phyloP scores from a whole-genome alignment of 2,797 vertebrate genomes.

The Brachyalestes nurse region DNA sequence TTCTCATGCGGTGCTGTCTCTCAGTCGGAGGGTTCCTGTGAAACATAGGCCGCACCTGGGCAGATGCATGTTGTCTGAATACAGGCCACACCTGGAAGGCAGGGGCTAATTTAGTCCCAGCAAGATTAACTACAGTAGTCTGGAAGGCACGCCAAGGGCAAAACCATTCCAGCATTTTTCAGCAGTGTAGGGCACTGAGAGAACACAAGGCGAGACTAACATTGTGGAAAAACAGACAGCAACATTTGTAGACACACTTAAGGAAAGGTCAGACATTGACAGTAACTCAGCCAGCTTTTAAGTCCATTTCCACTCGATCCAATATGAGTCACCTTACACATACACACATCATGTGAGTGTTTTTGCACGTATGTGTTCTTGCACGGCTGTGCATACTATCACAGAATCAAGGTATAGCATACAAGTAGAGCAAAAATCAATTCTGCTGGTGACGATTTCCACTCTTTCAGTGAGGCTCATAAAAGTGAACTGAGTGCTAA shows the following conservation, averaged over 20 bases:
- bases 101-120: slow-evolving; percentile 11
- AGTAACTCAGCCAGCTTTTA: not conserved
- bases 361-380: not conserved
- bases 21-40: not conserved
- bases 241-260: slow-evolving; percentile 41
- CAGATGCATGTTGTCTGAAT: slow-evolving; percentile 16
- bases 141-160: not conserved
- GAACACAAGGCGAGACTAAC: not conserved
- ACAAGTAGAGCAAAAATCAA: too few species aligned
- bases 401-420: too few species aligned
- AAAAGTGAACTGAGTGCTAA: too few species aligned
- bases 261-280: slow-evolving; percentile 33
- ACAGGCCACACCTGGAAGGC: slow-evolving; percentile 21
- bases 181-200: not conserved
- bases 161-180: slow-evolving; percentile 12
- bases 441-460: too few species aligned
- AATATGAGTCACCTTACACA: slow-evolving; percentile 17
- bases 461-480: too few species aligned
- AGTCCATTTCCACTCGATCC: slow-evolving; percentile 27
- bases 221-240: slow-evolving; percentile 12
- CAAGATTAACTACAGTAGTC: slow-evolving; percentile 24
- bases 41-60: slow-evolving; percentile 4
- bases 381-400: not conserved
- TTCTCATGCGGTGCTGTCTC: not conserved
- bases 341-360: slow-evolving; percentile 21